Evolutionary conservation across 1,140 invertebrate species (phyloP).

Genomic region (Calephelis virginiensis): DNA sequence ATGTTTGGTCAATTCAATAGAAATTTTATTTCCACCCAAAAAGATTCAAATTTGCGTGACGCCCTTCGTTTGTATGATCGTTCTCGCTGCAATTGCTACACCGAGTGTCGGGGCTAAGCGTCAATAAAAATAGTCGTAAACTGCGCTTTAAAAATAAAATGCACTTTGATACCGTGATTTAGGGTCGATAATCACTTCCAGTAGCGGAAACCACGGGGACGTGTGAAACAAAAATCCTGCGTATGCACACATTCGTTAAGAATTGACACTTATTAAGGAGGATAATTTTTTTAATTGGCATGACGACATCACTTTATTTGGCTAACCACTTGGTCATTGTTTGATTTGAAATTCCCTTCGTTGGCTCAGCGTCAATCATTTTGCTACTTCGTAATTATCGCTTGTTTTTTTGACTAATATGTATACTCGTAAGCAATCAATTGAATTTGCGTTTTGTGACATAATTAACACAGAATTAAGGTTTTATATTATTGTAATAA

Average conservation of each 20-base stretch:
- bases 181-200: slow-evolving; percentile 38
- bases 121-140: slow-evolving; percentile 78
- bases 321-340: slow-evolving; percentile 60
- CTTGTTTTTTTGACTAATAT: neutral
- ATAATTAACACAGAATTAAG: too few species aligned
- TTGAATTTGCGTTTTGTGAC: too few species aligned
- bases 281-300: slow-evolving; percentile 77
- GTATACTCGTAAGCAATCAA: too few species aligned
- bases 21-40: slow-evolving; percentile 31
- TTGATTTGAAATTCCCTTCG: slow-evolving; percentile 69
- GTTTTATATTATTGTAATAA: too few species aligned
- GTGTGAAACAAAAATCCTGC: slow-evolving; percentile 76
- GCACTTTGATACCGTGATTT: slow-evolving; percentile 37
- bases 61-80: slow-evolving; percentile 37
- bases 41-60: slow-evolving; percentile 39
- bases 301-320: slow-evolving; percentile 74
- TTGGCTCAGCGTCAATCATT: slow-evolving; percentile 56
- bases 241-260: slow-evolving; percentile 77
- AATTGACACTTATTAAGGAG: slow-evolving; percentile 77
- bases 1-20: slow-evolving; percentile 20
- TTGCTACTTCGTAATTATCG: slow-evolving; percentile 32
- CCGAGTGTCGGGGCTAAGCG: slow-evolving; percentile 68
- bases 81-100: slow-evolving; percentile 47
- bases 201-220: slow-evolving; percentile 41
- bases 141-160: slow-evolving; percentile 42